Evolutionary conservation across 1,140 invertebrate species (phyloP).

Genomic region (Brachionus koreanus): DNA sequence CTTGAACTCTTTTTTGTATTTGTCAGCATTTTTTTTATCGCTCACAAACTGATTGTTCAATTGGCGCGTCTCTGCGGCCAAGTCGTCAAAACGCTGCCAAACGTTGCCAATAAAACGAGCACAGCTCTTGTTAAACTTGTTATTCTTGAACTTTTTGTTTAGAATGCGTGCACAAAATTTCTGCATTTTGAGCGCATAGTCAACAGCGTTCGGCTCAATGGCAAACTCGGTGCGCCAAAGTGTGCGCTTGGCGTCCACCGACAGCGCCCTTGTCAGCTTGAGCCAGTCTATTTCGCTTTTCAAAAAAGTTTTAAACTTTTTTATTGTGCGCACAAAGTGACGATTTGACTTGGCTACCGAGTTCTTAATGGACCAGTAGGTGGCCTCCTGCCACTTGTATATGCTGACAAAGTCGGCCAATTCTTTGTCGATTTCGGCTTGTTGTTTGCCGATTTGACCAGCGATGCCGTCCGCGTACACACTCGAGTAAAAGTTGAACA

Average conservation of each 20-base stretch:
- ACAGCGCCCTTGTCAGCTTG: not conserved
- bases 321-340: not conserved
- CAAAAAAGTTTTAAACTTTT: not conserved
- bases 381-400: constrained; percentile 33
- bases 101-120: not conserved
- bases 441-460: not conserved
- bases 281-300: not conserved
- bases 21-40: not conserved
- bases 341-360: constrained; percentile 1
- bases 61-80: not conserved
- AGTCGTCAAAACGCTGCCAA: not conserved
- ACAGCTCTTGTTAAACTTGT: not conserved
- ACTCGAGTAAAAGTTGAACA: not conserved
- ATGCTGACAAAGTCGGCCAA: constrained; percentile 11
- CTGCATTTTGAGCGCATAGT: not conserved
- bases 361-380: constrained; percentile 37
- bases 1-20: constrained; percentile 40
- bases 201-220: too few relatives aligned
- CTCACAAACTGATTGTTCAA: not conserved
- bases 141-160: not conserved
- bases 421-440: not conserved
- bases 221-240: not conserved
- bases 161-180: not conserved
- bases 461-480: not conserved
- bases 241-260: not conserved